Percentiles rank a stretch among this genome's conserved stretches.
phyloP scores from a whole-genome alignment of 2,113 vertebrate species.

The Erpornis zantholeuca region DNA sequence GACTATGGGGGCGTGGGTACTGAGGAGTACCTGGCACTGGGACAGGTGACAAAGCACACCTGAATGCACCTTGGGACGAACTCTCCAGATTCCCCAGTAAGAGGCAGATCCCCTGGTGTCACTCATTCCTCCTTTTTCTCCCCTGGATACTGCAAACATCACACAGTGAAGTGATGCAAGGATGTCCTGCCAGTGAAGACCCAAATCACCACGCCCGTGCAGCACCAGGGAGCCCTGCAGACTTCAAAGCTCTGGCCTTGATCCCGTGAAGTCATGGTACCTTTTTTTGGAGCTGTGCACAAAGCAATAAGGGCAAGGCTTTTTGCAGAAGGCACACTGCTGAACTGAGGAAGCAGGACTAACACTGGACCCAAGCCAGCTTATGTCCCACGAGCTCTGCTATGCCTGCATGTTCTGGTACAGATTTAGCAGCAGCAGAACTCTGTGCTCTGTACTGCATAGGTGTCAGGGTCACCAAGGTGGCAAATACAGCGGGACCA shows the following conservation, averaged over 20 bases:
- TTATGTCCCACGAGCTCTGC: neutral
- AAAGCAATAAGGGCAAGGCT: neutral
- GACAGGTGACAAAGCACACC: neutral
- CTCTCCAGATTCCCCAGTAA: neutral
- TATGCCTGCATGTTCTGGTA: neutral
- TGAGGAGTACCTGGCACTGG: neutral
- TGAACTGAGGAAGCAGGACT: neutral
- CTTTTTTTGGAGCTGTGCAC: neutral
- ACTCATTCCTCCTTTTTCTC: neutral
- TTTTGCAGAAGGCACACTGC: neutral
- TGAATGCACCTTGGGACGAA: neutral
- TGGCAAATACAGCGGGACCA: neutral
- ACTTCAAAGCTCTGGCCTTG: neutral
- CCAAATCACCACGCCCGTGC: neutral
- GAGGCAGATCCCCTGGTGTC: neutral
- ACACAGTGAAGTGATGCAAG: neutral
- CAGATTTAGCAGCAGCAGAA: neutral
- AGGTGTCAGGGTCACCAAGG: neutral
- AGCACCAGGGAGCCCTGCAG: neutral
- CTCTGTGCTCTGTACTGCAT: neutral
- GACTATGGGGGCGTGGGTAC: neutral
- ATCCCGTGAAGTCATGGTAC: neutral
- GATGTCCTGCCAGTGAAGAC: neutral
- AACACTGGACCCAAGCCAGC: neutral
- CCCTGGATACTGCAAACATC: neutral